Evolutionary conservation across 2,113 vertebrate genomes (phyloP), one percentile per base, ranked within the genome.

Genomic region (Dasyornis broadbenti): DNA sequence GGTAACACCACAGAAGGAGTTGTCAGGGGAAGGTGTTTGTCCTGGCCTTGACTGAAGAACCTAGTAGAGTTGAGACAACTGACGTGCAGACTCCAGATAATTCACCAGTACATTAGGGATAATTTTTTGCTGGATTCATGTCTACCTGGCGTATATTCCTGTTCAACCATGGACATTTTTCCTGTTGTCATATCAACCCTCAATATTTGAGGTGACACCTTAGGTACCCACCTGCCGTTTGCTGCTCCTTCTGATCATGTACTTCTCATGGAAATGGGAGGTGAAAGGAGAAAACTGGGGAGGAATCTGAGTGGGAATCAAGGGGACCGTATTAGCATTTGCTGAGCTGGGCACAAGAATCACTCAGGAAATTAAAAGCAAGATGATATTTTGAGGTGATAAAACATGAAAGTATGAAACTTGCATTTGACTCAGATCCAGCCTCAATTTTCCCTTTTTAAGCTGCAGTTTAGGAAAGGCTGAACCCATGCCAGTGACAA

Each of bases 281-380:
- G 26, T 52, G 59, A 82, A 66, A 47, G 0, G 6, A 69, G 59
- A 33, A 71, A 63, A 47, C 24, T 22, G 53, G 69, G 50, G 85
- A 77, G 80, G 64, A 66, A 26, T 24, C 24, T 16, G 60, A 50
- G 52, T 37, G 37, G 61, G 65, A 90, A 73, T 66, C 5, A 7
- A 7, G 26, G 39, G 13, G 10, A 40, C 1, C 15, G 37, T 16
- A 64, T 77, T 28, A 78, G 35, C 77, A 66, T 63, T 72, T 53
- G 30, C 45, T 75, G 65, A 86, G 65, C 65, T 76, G 77, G 69
- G 65, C 56, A 65, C 33, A 66, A 52, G 81, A 75, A 71, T 54
- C 83, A 72, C 61, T 92, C 77, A 82, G 86, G 72, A 91, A 91
- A 95, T 95, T 86, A 92, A 97, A 94, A 72, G 40, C 19, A 75